Conservation (phyloP, 2,888 invertebrate species). For the Helleia helle region DNA sequence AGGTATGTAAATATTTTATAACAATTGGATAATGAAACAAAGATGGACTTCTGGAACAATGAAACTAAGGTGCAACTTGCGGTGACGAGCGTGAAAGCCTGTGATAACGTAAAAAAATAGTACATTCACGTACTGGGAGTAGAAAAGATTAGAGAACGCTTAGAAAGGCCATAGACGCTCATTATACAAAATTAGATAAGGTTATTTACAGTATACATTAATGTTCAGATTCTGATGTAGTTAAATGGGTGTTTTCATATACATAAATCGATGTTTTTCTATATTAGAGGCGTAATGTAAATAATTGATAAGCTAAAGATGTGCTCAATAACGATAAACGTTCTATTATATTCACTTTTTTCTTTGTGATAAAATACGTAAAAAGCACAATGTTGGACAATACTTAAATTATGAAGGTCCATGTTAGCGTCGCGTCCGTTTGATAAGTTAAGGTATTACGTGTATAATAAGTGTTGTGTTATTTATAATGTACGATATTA, state of each 20-base stretch:
- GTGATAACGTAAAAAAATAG: slow-evolving; percentile 60
- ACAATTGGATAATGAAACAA: neutral
- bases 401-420: slow-evolving; percentile 62
- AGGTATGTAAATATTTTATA: neutral
- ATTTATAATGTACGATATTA: slow-evolving; percentile 1
- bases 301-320: slow-evolving; percentile 4
- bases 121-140: slow-evolving; percentile 36
- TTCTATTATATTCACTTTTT: slow-evolving; percentile 19
- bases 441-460: slow-evolving; percentile 51
- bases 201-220: slow-evolving; percentile 36
- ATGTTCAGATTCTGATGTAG: slow-evolving; percentile 31
- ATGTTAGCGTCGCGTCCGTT: slow-evolving; percentile 58
- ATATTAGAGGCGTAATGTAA: slow-evolving; percentile 15
- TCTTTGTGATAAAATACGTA: slow-evolving; percentile 61
- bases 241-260: slow-evolving; percentile 52
- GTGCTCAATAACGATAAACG: neutral
- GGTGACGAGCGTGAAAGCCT: slow-evolving; percentile 35
- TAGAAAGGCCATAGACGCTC: slow-evolving; percentile 48
- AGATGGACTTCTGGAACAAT: neutral
- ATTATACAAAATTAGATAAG: slow-evolving; percentile 28
- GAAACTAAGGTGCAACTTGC: neutral
- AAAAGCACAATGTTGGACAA: slow-evolving; percentile 71
- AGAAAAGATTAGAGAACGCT: slow-evolving; percentile 31
- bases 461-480: slow-evolving; percentile 34
- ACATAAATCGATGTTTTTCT: slow-evolving; percentile 20